Percentiles rank a stretch among this genome's conserved stretches.
These are phyloP conservation scores for Thecophora atra DNA, from an alignment of 2,888 invertebrate genomes.

Conservation along the genomic window DNA sequence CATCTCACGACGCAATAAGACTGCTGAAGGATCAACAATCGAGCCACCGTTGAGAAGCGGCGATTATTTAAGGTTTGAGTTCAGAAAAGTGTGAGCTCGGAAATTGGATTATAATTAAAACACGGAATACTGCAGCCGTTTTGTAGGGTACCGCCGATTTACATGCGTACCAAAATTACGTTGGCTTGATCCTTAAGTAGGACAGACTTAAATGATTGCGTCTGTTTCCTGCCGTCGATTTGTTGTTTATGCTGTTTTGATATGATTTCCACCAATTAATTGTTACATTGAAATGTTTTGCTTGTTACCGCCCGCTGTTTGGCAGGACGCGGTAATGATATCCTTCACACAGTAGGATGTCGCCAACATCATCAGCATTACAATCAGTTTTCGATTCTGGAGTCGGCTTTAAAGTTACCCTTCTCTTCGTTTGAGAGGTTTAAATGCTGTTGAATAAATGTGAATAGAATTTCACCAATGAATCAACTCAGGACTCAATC, in stretches of 20 bases:
- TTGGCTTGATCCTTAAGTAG: not conserved
- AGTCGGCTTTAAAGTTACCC: not conserved
- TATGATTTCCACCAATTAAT: not conserved
- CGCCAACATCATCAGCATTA: not conserved
- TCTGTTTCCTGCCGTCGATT: not conserved
- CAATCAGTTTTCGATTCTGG: not conserved
- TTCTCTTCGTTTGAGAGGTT: not conserved
- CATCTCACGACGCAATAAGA: not conserved
- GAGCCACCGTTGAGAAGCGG: not conserved
- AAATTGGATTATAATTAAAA: constrained; percentile 43
- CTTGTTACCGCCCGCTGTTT: constrained; percentile 5
- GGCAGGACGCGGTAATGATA: not conserved
- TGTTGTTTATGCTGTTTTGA: not conserved
- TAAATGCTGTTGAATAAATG: not conserved
- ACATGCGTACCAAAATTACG: not conserved
- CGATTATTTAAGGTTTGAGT: not conserved
- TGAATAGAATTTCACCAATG: not conserved
- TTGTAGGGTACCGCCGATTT: no score
- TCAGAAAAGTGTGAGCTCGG: constrained; percentile 18
- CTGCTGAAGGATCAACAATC: constrained; percentile 4
- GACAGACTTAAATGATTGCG: not conserved
- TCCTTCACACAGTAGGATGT: not conserved
- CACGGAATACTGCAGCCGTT: not conserved
- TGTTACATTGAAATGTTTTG: not conserved
- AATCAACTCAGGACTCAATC: not conserved